Evolutionary conservation across 2,888 invertebrate species (phyloP).

Genomic region (Hirtodrosophila confusa): DNA sequence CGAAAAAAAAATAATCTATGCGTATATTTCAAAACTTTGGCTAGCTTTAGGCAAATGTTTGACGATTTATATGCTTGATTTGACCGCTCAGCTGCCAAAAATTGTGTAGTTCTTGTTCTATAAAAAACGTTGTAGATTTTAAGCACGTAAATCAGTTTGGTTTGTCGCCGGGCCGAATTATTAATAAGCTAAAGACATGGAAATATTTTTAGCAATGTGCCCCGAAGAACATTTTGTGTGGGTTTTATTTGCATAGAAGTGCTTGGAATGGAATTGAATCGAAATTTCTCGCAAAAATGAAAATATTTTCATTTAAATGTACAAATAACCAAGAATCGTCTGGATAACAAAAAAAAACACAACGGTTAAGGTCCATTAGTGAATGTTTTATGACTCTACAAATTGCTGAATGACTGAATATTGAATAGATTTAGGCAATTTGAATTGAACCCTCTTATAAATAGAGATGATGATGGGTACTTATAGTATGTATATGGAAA

Average conservation of each 20-base stretch:
- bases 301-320: conserved; percentile 4
- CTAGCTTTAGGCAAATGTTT: conserved; percentile 27
- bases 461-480: neutral
- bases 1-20: conserved; percentile 12
- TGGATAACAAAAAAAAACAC: conserved; percentile 1
- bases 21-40: conserved; percentile 32
- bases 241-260: conserved; percentile 28
- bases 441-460: neutral
- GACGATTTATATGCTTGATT: conserved; percentile 64
- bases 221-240: conserved; percentile 25
- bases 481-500: neutral
- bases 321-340: neutral
- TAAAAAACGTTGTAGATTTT: conserved; percentile 34
- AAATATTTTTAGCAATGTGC: conserved; percentile 60
- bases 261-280: conserved; percentile 33
- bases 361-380: conserved; percentile 14
- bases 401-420: conserved; percentile 13
- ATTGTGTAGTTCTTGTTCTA: conserved; percentile 27
- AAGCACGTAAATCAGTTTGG: conserved; percentile 47
- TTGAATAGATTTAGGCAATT: neutral
- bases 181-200: conserved; percentile 62
- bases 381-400: conserved; percentile 21
- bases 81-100: conserved; percentile 60
- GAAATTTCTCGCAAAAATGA: conserved; percentile 57
- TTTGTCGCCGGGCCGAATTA: conserved; percentile 64